A percentile compares a stretch with the other conserved stretches of the same genome.
Evolutionary conservation across 2,797 vertebrate species (phyloP).

Genomic region (Momotus momota): DNA sequence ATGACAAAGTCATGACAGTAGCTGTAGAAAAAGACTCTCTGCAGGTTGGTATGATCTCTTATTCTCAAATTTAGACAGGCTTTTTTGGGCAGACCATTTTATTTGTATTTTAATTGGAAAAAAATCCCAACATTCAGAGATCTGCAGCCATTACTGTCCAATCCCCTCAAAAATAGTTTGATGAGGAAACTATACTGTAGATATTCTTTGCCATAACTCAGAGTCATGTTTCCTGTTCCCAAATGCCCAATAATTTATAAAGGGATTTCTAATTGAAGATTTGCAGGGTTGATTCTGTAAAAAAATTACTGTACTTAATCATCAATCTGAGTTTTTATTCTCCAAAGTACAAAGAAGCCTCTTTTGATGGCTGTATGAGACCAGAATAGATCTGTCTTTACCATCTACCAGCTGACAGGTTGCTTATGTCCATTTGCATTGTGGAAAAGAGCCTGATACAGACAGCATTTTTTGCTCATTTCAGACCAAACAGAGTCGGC

Average conservation of each 20-base stretch:
- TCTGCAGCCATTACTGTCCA: neutral
- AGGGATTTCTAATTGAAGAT: neutral
- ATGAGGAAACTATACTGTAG: neutral
- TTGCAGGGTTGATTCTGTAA: neutral
- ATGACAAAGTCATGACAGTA: conserved; percentile 89
- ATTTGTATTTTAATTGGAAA: neutral
- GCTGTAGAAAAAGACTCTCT: conserved; percentile 90
- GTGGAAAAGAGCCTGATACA: neutral
- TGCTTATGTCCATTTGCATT: neutral
- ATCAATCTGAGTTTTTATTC: neutral
- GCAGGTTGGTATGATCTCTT: conserved; percentile 81
- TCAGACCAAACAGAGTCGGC: conserved; percentile 1
- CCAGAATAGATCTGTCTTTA: neutral
- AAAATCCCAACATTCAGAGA: neutral
- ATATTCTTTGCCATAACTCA: neutral
- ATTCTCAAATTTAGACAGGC: neutral
- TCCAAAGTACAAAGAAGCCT: neutral
- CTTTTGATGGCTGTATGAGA: neutral
- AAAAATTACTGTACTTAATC: neutral
- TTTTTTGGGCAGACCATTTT: neutral
- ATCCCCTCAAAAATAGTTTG: neutral
- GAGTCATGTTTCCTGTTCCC: neutral
- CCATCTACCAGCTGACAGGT: conserved; percentile 2
- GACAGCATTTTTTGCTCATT: neutral
- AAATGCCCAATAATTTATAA: neutral